Conservation (phyloP, 2,113 vertebrate species). For the Seriola dumerili region DNA sequence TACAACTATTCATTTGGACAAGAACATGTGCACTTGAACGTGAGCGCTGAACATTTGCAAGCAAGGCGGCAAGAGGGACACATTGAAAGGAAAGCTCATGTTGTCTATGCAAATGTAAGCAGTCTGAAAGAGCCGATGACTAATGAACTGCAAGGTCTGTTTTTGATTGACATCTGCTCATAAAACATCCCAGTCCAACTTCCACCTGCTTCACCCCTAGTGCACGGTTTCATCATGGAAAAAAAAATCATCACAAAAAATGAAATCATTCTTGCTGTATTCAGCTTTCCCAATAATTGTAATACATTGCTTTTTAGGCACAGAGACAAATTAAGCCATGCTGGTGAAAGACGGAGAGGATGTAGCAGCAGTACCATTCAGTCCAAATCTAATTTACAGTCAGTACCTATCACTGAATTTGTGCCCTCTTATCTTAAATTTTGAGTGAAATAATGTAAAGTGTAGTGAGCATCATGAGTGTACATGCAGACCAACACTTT, state of each 20-base stretch:
- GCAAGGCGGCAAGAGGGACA: conserved; percentile 29
- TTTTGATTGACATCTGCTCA: conserved; percentile 62
- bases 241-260: conserved; percentile 10
- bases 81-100: conserved; percentile 50
- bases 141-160: conserved; percentile 72
- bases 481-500: conserved; percentile 12
- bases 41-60: conserved; percentile 58
- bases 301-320: conserved; percentile 6
- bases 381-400: conserved; percentile 43
- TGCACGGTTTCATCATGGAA: neutral
- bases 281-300: conserved; percentile 12
- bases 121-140: conserved; percentile 52
- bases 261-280: neutral
- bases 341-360: conserved; percentile 20
- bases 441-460: conserved; percentile 30
- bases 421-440: neutral
- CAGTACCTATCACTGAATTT: conserved; percentile 3
- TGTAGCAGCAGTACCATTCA: neutral
- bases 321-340: conserved; percentile 18
- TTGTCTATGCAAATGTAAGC: conserved; percentile 67
- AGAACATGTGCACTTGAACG: conserved; percentile 35
- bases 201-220: conserved; percentile 21
- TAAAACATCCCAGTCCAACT: conserved; percentile 37
- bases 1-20: conserved; percentile 42
- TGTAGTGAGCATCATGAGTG: conserved; percentile 1